Percentiles rank a stretch among this genome's conserved stretches.
These are phyloP conservation scores for Aporophyla nigra DNA, from an alignment of 2,888 invertebrate genomes.

Conservation along the genomic window DNA sequence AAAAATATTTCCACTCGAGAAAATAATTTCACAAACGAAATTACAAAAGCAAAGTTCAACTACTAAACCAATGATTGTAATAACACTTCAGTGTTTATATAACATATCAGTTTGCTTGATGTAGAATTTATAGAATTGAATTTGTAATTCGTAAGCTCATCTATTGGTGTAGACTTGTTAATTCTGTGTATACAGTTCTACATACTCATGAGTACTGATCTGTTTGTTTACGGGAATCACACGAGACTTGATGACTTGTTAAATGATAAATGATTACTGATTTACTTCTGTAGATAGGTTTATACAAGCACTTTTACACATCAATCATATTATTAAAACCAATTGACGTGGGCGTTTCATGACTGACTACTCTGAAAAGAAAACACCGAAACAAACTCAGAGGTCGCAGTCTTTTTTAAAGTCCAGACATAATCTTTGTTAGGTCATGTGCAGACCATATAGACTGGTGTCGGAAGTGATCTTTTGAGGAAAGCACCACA, in stretches of 20 bases:
- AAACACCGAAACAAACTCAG: too few species aligned
- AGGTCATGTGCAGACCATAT: too few species aligned
- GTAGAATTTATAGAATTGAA: conserved; percentile 40
- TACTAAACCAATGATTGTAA: conserved; percentile 33
- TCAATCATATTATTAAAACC: too few species aligned
- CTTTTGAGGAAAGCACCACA: too few species aligned
- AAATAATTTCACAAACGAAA: conserved; percentile 10
- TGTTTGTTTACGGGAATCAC: conserved; percentile 8
- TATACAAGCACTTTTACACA: too few species aligned
- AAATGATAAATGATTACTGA: too few species aligned
- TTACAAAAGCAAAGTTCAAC: conserved; percentile 23
- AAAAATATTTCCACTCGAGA: background rate
- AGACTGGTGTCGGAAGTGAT: too few species aligned
- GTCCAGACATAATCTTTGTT: too few species aligned
- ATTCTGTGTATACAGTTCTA: conserved; percentile 23
- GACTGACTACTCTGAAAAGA: too few species aligned
- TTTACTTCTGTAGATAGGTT: too few species aligned
- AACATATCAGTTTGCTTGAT: conserved; percentile 29
- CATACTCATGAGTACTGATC: conserved; percentile 14
- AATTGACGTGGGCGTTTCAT: too few species aligned
- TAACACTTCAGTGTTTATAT: conserved; percentile 45
- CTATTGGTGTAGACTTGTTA: conserved; percentile 22
- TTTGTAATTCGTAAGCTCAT: conserved; percentile 35
- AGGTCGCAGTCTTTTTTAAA: too few species aligned
- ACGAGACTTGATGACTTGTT: conserved; percentile 5